Evolutionary conservation across 2,888 invertebrate genomes (phyloP).

Genomic region (Microplitis manilae): DNA sequence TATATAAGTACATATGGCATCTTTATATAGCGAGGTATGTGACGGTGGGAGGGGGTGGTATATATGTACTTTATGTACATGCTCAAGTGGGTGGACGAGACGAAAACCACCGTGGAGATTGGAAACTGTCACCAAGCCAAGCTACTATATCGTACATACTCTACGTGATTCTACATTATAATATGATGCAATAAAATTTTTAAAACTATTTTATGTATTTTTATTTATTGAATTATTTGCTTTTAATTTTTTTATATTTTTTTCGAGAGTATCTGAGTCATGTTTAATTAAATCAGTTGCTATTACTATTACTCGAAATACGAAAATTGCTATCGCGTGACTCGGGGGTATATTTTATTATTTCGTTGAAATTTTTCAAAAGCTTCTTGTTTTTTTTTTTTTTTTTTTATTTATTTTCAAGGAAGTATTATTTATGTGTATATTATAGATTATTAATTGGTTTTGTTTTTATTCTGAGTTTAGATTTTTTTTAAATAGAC

Average conservation of each 20-base stretch:
- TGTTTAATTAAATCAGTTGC: background rate
- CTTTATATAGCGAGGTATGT: background rate
- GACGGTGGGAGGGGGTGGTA: background rate
- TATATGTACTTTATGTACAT: background rate
- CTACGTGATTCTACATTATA: background rate
- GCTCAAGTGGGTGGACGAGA: slow-evolving; percentile 17
- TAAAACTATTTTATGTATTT: background rate
- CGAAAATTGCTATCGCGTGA: background rate
- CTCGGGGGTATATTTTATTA: slow-evolving; percentile 9
- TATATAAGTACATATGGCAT: slow-evolving; percentile 37
- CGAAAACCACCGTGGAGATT: slow-evolving; percentile 53
- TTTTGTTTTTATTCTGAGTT: too few species aligned
- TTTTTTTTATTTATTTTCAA: background rate
- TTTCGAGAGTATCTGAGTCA: background rate
- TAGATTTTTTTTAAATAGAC: too few species aligned
- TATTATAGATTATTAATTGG: too few species aligned
- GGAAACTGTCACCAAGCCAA: slow-evolving; percentile 63
- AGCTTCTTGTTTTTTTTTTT: background rate
- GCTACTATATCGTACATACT: slow-evolving; percentile 21
- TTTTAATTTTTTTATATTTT: background rate
- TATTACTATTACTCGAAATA: background rate
- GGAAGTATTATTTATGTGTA: too few species aligned
- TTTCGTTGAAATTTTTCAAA: background rate
- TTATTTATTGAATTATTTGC: background rate
- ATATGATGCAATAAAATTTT: background rate